Evolutionary conservation across 2,797 vertebrate species (phyloP), one percentile per base, ranked within the genome.

Genomic region (Sebastes steindachneri): DNA sequence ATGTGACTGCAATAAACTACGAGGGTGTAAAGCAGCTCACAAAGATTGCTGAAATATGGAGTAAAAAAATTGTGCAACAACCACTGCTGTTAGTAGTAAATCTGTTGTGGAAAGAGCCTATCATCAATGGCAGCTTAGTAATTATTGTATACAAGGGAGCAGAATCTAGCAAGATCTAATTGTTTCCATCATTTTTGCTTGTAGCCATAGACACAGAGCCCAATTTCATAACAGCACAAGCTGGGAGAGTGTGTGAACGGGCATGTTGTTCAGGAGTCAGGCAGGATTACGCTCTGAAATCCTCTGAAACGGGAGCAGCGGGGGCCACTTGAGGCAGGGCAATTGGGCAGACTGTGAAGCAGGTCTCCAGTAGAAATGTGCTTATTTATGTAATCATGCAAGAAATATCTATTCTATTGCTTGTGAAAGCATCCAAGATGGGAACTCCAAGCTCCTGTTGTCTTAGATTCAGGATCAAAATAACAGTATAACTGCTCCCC

Each of bases 401-500:
- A 94, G 85, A 93, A 94, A 94, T 92, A 91, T 90, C 82, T 88
- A 82, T 88, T 93, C 85, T 91, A 73, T 77, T 90, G 79, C 86
- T 89, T 77, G 83, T 89, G 88, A 92, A 90, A 91, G 84, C 88
- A 77, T 92, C 88, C 86, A 79, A 90, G 83, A 91, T 82, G 89
- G 79, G 84, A 93, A 93, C 86, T 84, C 87, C 73, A 21, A 85
- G 83, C 78, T 74, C 68, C 45, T 62, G 68, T 75, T 80, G 71
- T 62, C 73, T 83, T 55, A 35, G 68, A 85, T 85, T 88, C 60
- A n/a, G 66, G n/a, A 79, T 85, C 78, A 94, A 86, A 96, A 94
- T 91, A 94, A 86, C 93, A 95, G 96, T 95, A 95, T 96, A 96
- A 96, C 95, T 98, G 97, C 98, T 96, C 98, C 98, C 98, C 97